A percentile compares a stretch with the other conserved stretches of the same genome.
phyloP scores from a whole-genome alignment of 2,888 invertebrate species.

The Meiosimyza decipiens region DNA sequence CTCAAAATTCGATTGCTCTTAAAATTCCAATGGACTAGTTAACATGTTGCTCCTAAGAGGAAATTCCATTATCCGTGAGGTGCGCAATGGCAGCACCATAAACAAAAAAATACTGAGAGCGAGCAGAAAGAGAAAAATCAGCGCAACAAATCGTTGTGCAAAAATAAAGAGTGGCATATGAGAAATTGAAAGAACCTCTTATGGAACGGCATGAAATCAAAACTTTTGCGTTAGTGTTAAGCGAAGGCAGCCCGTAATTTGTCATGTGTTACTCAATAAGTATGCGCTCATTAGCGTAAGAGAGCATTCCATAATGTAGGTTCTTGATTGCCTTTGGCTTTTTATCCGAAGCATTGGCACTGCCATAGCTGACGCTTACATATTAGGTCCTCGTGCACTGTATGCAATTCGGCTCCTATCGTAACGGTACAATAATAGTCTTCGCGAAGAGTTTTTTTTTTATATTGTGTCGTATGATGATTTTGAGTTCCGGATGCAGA shows the following conservation, averaged over 20 bases:
- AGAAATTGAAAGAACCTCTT: background rate
- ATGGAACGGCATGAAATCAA: background rate
- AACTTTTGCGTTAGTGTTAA: background rate
- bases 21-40: constrained; percentile 15
- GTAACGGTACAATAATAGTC: background rate
- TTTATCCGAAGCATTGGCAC: background rate
- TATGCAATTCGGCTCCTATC: background rate
- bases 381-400: background rate
- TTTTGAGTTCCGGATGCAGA: background rate
- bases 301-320: background rate
- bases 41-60: background rate
- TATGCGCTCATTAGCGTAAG: background rate
- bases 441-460: background rate
- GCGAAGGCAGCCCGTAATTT: background rate
- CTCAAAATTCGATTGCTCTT: background rate
- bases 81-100: background rate
- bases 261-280: no score
- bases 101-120: background rate
- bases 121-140: background rate
- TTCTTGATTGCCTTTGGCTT: background rate
- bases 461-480: no score
- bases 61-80: background rate
- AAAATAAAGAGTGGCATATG: background rate
- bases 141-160: background rate
- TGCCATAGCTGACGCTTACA: background rate